phyloP scores from a whole-genome alignment of 1,140 invertebrate species.

The Wasmannia auropunctata region DNA sequence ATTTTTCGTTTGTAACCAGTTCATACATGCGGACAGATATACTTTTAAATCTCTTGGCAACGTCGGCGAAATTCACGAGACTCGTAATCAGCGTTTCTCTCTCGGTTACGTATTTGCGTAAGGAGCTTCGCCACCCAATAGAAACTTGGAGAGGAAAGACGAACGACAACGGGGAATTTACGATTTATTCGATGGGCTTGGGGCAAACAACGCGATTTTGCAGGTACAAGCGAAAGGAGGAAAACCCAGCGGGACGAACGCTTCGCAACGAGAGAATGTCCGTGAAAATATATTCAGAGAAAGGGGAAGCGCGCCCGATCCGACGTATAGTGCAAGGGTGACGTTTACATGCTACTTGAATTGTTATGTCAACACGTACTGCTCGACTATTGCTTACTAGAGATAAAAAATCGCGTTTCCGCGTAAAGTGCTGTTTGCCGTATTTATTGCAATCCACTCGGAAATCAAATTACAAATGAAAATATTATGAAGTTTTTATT shows the following conservation, averaged over 20 bases:
- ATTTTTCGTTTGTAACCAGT: background rate
- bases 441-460: conserved; percentile 14
- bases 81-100: conserved; percentile 29
- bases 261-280: conserved; percentile 22
- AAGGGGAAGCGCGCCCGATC: conserved; percentile 60
- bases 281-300: conserved; percentile 51
- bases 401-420: background rate
- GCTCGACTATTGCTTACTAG: conserved; percentile 14
- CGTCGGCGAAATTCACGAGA: background rate
- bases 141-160: conserved; percentile 26
- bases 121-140: conserved; percentile 13
- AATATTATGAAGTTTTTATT: background rate
- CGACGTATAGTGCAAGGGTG: conserved; percentile 52
- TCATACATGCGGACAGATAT: background rate
- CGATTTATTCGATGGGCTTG: conserved; percentile 42
- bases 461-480: background rate
- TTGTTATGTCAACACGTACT: conserved; percentile 66
- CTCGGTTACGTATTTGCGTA: conserved; percentile 22
- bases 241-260: conserved; percentile 45
- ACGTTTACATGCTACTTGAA: conserved; percentile 67
- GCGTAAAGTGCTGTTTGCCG: background rate
- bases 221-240: conserved; percentile 44
- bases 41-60: background rate
- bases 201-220: conserved; percentile 64
- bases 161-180: conserved; percentile 33